Conservation (phyloP, 1,140 invertebrate genomes). For the Hyles vespertilio region DNA sequence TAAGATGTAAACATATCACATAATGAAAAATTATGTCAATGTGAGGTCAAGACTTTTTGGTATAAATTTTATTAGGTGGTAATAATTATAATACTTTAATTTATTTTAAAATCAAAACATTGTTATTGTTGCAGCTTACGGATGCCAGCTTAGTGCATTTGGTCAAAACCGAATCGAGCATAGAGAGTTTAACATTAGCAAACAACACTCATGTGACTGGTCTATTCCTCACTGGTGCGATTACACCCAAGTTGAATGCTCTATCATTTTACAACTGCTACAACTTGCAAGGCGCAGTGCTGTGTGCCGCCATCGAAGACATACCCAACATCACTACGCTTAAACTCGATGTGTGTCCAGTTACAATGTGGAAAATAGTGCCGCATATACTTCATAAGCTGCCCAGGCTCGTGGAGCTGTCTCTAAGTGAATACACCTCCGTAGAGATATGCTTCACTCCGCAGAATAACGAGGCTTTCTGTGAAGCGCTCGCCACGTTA, state of each 20-base stretch:
- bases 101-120: background rate
- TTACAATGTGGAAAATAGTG: conserved; percentile 53
- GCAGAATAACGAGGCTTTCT: conserved; percentile 38
- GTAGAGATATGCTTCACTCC: conserved; percentile 26
- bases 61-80: no score
- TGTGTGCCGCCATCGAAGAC: conserved; percentile 47
- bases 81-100: background rate
- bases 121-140: conserved; percentile 49
- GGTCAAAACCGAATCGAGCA: conserved; percentile 48
- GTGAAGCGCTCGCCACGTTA: conserved; percentile 37
- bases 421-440: conserved; percentile 56
- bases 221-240: conserved; percentile 50
- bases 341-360: conserved; percentile 51
- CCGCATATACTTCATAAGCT: conserved; percentile 53
- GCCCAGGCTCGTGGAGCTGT: conserved; percentile 54
- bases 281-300: conserved; percentile 52
- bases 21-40: no score
- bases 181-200: conserved; percentile 54
- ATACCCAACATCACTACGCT: conserved; percentile 49
- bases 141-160: conserved; percentile 57
- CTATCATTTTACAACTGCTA: conserved; percentile 64
- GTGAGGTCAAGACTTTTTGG: no score
- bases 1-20: no score
- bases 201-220: conserved; percentile 64
- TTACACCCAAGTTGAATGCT: conserved; percentile 42